phyloP scores from a whole-genome alignment of 2,797 vertebrate species.

The Hozukius guyotensis region DNA sequence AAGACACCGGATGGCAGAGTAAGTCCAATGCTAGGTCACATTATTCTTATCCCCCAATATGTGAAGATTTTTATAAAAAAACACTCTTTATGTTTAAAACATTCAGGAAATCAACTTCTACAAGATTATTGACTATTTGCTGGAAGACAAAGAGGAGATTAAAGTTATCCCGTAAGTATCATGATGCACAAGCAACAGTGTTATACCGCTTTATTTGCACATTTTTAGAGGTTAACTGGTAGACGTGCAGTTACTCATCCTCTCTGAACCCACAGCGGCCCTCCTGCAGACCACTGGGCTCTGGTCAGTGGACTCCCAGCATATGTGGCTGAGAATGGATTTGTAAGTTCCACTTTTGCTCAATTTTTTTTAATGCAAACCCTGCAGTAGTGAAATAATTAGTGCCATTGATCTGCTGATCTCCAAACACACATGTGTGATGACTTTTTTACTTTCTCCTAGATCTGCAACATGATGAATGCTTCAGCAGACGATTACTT shows the following conservation, averaged over 20 bases:
- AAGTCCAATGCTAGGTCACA: neutral
- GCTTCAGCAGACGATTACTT: conserved; percentile 90
- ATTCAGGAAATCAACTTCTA: conserved; percentile 93
- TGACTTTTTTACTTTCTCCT: neutral
- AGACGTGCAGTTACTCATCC: neutral
- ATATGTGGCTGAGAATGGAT: conserved; percentile 95
- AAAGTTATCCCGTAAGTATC: conserved; percentile 94
- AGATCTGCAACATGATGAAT: conserved; percentile 98
- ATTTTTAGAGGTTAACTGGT: neutral
- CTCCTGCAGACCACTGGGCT: conserved; percentile 92
- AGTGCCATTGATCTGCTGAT: neutral
- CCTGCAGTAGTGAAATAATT: neutral
- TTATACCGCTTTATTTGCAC: neutral
- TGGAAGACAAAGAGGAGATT: conserved; percentile 94
- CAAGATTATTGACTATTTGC: conserved; percentile 95
- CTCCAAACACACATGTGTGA: neutral
- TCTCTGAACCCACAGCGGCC: conserved; percentile 79
- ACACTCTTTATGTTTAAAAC: neutral
- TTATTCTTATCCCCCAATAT: neutral
- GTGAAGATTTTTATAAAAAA: neutral
- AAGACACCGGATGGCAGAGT: conserved; percentile 90
- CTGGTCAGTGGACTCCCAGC: conserved; percentile 89
- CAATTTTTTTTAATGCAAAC: neutral
- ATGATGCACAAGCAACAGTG: neutral
- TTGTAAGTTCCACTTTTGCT: conserved; percentile 84